Percentiles rank a stretch among this genome's conserved stretches.
Conservation (phyloP, 2,797 vertebrate genomes). For the Argentina silus region DNA sequence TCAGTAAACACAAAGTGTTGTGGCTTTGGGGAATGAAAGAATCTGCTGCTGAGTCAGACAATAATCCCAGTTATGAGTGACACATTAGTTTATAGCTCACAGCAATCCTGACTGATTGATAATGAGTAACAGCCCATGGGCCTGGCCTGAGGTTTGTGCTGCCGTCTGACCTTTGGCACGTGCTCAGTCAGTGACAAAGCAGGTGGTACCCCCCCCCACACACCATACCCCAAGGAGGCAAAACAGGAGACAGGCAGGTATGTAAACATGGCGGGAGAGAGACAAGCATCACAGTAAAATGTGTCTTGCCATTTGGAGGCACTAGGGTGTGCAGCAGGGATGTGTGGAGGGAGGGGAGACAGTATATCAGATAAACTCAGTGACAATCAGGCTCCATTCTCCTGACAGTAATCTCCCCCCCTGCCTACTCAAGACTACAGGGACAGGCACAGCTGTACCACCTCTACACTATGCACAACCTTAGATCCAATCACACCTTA, state of each 20-base stretch:
- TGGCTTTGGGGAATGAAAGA: not conserved
- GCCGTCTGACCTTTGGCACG: not conserved
- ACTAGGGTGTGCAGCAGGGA: constrained; percentile 35
- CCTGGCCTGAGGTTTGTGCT: not conserved
- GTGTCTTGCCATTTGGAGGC: constrained; percentile 29
- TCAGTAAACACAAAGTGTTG: not conserved
- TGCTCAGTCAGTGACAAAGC: not conserved
- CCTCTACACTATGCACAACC: not conserved
- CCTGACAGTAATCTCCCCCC: not conserved
- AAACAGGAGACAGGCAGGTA: constrained; percentile 20
- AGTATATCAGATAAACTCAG: constrained; percentile 44
- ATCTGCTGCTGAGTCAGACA: not conserved
- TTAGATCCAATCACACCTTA: not conserved
- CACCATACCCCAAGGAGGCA: too few species aligned
- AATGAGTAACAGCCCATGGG: too few species aligned
- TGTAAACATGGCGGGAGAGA: constrained; percentile 44
- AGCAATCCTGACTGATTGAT: too few species aligned
- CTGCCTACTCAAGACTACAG: not conserved
- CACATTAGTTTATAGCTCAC: too few species aligned
- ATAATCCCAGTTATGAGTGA: not conserved
- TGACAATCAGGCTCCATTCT: constrained; percentile 34
- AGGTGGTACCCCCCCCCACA: not conserved
- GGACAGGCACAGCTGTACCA: not conserved
- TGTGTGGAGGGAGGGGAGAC: constrained; percentile 14
- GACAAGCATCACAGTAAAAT: constrained; percentile 43